These are phyloP conservation scores for Eudorcas thomsonii DNA, from an alignment of 2,113 vertebrate species.

Conservation along the genomic window DNA sequence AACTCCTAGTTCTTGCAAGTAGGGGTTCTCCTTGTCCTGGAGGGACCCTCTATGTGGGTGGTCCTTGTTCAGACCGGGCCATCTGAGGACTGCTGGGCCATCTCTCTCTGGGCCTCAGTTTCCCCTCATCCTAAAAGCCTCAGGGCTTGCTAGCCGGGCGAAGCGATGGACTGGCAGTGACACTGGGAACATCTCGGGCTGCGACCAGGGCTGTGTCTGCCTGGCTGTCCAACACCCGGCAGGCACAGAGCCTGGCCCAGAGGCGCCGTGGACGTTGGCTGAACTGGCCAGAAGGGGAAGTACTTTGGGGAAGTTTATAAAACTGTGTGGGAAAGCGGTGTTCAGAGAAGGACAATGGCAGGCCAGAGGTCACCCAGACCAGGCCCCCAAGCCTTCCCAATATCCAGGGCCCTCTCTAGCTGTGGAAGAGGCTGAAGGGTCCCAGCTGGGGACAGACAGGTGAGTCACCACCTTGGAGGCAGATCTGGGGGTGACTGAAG, in stretches of 20 bases:
- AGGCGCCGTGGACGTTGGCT: constrained; percentile 9
- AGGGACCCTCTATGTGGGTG: constrained; percentile 34
- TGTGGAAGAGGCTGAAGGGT: neutral
- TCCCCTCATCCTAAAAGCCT: neutral
- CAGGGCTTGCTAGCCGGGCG: neutral
- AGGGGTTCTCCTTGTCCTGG: neutral
- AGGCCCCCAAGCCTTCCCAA: neutral
- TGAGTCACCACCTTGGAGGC: neutral
- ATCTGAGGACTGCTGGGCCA: neutral
- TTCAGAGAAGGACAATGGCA: neutral
- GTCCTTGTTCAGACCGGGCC: neutral
- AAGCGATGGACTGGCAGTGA: neutral
- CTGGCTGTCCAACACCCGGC: neutral
- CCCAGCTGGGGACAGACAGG: neutral
- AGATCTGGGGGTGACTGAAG: neutral
- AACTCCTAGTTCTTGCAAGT: neutral
- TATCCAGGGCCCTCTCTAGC: neutral
- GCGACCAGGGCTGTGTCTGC: neutral
- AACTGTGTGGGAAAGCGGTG: neutral
- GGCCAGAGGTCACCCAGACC: neutral
- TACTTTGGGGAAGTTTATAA: constrained; percentile 49
- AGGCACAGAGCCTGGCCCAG: neutral
- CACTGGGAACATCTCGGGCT: neutral
- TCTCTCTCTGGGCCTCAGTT: constrained; percentile 35
- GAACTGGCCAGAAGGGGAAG: constrained; percentile 19